Base-by-base conservation (phyloP, 2,888 invertebrate species). In the Eupelmus urozonus region DNA sequence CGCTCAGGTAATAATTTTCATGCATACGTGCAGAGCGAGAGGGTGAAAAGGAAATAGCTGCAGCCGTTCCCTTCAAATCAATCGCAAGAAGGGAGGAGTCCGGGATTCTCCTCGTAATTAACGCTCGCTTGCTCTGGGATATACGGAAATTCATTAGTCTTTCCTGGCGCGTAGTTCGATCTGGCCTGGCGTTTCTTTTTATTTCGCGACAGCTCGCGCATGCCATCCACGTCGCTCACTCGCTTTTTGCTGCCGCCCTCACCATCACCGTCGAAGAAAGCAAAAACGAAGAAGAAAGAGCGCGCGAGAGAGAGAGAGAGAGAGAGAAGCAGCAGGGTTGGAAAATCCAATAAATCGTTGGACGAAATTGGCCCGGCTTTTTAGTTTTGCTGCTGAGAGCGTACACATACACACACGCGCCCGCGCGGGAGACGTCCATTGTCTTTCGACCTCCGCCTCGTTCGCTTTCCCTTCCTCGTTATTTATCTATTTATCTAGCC, bases 301-400 rank as follows among this genome's bases (percentile, higher is more conserved):
- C 45, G 34, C 2, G 49, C 2, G n/a, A 34, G 55, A 42, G 55
- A 27, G 34, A 29, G 20, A 53, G 67, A 45, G 27, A 55, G 18
- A 5, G 45, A 66, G 13, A 11, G 20, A 4, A 3, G 72, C 25
- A 20, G 34, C 7, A 60, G 59, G 62, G 62, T 49, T 59, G 42
- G 57, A 57, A 71, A 78, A 80, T 71, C 80, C 80, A 80, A 80
- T 80, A 80, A 78, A 80, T 80, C 80, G 67, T 75, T 67, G 60
- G 27, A 9, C 67, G 60, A 78, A 77, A 80, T 80, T 77, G 76
- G 80, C 78, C 34, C 34, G 23, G 60, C 73, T 74, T 80, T 78
- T 76, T 80, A 78, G 74, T 77, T 81, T 80, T 59, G 18, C 29
- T 75, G 70, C 70, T 57, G 80, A 51, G 45, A 57, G 60, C 25